phyloP scores from a whole-genome alignment of 2,113 vertebrate genomes.

The Lophura nycthemera region DNA sequence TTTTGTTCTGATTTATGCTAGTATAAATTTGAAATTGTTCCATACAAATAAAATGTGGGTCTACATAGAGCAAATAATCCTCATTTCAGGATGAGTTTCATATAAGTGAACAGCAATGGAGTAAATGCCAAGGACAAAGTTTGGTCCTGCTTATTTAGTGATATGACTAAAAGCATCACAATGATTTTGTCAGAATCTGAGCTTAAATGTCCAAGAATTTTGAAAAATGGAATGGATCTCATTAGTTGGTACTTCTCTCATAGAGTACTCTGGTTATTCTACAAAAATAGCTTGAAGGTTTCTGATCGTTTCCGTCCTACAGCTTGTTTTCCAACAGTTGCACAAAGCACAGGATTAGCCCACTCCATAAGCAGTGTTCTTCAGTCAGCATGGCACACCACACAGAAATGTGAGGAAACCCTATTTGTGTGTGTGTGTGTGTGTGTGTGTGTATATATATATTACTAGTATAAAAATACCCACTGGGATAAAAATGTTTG shows the following conservation, averaged over 20 bases:
- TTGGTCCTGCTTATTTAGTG: background rate
- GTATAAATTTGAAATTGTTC: background rate
- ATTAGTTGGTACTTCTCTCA: background rate
- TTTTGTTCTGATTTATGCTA: slow-evolving; percentile 34
- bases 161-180: background rate
- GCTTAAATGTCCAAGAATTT: background rate
- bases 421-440: background rate
- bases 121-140: background rate
- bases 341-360: background rate
- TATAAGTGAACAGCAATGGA: background rate
- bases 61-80: background rate
- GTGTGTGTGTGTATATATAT: fast-evolving
- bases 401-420: background rate
- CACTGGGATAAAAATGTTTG: background rate
- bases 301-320: background rate
- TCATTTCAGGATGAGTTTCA: background rate
- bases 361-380: background rate
- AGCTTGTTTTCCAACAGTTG: background rate
- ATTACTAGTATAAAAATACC: slow-evolving; percentile 25
- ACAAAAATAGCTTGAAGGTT: background rate
- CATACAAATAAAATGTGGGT: background rate
- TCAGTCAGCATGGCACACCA: background rate
- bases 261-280: background rate
- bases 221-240: background rate
- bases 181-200: background rate